These are phyloP conservation scores for Drosophila kanekoi DNA, from an alignment of 2,888 invertebrate genomes.

Conservation along the genomic window DNA sequence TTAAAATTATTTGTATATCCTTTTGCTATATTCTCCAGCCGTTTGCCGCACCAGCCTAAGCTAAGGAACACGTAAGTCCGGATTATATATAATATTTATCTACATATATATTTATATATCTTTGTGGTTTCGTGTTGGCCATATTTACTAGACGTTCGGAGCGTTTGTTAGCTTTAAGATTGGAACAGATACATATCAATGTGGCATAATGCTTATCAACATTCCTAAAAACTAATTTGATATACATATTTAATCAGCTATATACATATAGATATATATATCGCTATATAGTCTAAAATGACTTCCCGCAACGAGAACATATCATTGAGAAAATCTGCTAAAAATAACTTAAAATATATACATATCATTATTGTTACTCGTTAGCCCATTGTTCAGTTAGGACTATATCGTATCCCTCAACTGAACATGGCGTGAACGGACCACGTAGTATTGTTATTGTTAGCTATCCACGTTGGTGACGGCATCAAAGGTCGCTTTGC, in stretches of 20 bases:
- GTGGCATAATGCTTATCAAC: conserved; percentile 51
- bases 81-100: conserved; percentile 10
- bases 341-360: conserved; percentile 55
- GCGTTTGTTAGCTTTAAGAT: conserved; percentile 65
- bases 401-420: background rate
- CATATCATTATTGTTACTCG: conserved; percentile 49
- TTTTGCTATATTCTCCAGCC: conserved; percentile 18
- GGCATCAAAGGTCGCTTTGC: conserved; percentile 3
- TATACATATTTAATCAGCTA: conserved; percentile 48
- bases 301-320: conserved; percentile 85
- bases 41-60: conserved; percentile 17
- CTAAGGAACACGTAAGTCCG: conserved; percentile 56
- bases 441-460: conserved; percentile 50
- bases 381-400: conserved; percentile 11
- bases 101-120: background rate
- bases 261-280: conserved; percentile 36
- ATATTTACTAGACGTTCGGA: conserved; percentile 31
- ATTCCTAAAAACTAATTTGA: conserved; percentile 61
- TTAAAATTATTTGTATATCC: background rate
- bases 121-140: conserved; percentile 13
- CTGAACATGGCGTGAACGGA: conserved; percentile 11
- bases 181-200: conserved; percentile 77
- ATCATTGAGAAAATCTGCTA: conserved; percentile 81
- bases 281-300: conserved; percentile 65
- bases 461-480: conserved; percentile 22